These are phyloP conservation scores for Campaea margaritaria DNA, from an alignment of 2,888 invertebrate species.

Conservation along the genomic window DNA sequence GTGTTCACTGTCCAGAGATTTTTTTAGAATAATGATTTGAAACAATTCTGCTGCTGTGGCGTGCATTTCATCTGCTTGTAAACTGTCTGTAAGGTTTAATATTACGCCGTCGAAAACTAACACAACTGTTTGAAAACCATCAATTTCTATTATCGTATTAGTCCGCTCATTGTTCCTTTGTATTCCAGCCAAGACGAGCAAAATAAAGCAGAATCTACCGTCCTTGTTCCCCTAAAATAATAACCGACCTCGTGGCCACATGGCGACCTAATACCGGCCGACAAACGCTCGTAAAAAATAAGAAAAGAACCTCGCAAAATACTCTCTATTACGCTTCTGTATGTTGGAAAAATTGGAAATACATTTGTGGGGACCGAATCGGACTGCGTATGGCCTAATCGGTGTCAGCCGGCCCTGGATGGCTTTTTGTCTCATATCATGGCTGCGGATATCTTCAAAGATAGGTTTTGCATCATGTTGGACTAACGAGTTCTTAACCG, in stretches of 20 bases:
- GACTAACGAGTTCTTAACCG: not conserved
- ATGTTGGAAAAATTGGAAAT: slow-evolving; percentile 72
- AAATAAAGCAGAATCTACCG: slow-evolving; percentile 37
- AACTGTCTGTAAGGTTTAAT: too few species aligned
- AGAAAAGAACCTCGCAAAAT: slow-evolving; percentile 77
- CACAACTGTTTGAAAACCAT: not conserved
- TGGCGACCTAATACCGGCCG: slow-evolving; percentile 75
- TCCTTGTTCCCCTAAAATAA: slow-evolving; percentile 64
- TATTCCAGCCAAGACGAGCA: slow-evolving; percentile 26
- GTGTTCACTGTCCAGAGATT: too few species aligned
- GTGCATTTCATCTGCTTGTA: too few species aligned
- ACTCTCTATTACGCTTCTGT: slow-evolving; percentile 73
- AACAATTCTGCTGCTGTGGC: too few species aligned
- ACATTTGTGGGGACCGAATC: slow-evolving; percentile 66
- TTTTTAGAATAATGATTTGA: too few species aligned
- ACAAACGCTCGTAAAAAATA: slow-evolving; percentile 76
- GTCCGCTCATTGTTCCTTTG: slow-evolving; percentile 20
- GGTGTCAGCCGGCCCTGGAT: slow-evolving; percentile 37
- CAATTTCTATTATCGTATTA: slow-evolving; percentile 10
- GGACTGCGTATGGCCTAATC: slow-evolving; percentile 41
- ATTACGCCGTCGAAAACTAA: not conserved
- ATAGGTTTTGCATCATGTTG: slow-evolving; percentile 8
- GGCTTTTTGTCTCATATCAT: slow-evolving; percentile 35
- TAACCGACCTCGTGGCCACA: slow-evolving; percentile 74
- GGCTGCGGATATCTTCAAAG: slow-evolving; percentile 9